phyloP scores from a whole-genome alignment of 2,797 vertebrate genomes.

The Gila robusta region DNA sequence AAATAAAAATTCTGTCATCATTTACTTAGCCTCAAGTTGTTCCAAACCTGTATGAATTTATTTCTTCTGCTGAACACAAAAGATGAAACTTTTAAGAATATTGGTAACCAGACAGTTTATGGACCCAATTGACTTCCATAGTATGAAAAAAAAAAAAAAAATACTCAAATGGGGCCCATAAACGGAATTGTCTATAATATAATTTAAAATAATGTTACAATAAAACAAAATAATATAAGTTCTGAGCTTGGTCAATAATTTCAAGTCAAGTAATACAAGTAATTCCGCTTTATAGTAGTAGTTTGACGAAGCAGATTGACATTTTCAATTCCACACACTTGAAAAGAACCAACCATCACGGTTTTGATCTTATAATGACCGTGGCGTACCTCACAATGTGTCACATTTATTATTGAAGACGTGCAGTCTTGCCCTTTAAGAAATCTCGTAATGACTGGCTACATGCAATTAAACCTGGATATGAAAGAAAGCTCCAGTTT shows the following conservation, averaged over 20 bases:
- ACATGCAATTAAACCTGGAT: constrained; percentile 27
- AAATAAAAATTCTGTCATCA: no score
- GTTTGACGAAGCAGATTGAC: not conserved
- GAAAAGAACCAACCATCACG: not conserved
- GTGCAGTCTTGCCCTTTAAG: constrained; percentile 29
- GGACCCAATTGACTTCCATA: no score
- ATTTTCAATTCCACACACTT: not conserved
- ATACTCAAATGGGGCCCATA: no score
- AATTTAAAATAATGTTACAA: not conserved
- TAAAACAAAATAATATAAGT: not conserved
- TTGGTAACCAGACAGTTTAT: no score
- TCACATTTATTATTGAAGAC: constrained; percentile 22
- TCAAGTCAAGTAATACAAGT: not conserved
- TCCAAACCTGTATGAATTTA: no score
- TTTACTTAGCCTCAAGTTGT: no score
- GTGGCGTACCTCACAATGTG: not conserved
- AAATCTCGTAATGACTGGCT: constrained; percentile 10
- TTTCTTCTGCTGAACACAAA: no score
- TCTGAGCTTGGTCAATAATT: not conserved
- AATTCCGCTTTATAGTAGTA: not conserved
- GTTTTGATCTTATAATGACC: not conserved
- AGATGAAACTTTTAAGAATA: no score
- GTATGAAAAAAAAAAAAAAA: no score
- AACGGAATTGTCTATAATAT: no score
- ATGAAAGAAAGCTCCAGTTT: not conserved